Percentiles rank a stretch among this genome's conserved stretches.
phyloP scores from a whole-genome alignment of 2,113 vertebrate genomes.

The Callorhinus ursinus region DNA sequence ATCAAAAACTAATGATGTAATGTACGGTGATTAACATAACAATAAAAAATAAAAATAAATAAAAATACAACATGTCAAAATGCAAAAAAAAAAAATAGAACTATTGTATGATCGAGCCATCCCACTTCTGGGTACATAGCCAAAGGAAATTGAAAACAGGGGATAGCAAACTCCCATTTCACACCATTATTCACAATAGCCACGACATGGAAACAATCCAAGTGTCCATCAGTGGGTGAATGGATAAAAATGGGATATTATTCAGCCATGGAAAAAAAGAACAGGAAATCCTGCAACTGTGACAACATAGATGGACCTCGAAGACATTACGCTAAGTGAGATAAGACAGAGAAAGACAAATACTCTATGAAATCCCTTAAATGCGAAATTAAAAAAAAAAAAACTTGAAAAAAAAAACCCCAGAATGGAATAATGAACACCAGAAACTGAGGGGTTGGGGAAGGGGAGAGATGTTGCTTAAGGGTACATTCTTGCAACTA shows the following conservation, averaged over 20 bases:
- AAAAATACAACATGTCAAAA: too few species aligned
- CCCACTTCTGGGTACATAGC: background rate
- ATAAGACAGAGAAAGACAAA: background rate
- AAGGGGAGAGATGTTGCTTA: background rate
- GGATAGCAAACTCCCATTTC: background rate
- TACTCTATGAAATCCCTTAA: background rate
- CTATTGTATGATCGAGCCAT: background rate
- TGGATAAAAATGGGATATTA: background rate
- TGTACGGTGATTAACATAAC: too few species aligned
- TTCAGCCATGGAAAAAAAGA: background rate
- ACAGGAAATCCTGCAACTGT: background rate
- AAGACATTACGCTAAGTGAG: background rate
- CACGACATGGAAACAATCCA: background rate
- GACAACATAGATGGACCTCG: background rate
- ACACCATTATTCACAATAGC: background rate
- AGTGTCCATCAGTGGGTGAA: background rate
- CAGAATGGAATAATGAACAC: background rate
- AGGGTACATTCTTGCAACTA: background rate
- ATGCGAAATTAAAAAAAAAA: background rate
- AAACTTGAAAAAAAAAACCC: background rate
- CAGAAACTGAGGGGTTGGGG: background rate
- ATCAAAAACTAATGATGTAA: too few species aligned
- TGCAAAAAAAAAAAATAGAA: background rate
- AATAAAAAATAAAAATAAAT: too few species aligned
- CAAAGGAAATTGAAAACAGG: background rate